These are phyloP conservation scores for Argopecten irradians DNA, from an alignment of 1,140 invertebrate genomes.

Conservation along the genomic window DNA sequence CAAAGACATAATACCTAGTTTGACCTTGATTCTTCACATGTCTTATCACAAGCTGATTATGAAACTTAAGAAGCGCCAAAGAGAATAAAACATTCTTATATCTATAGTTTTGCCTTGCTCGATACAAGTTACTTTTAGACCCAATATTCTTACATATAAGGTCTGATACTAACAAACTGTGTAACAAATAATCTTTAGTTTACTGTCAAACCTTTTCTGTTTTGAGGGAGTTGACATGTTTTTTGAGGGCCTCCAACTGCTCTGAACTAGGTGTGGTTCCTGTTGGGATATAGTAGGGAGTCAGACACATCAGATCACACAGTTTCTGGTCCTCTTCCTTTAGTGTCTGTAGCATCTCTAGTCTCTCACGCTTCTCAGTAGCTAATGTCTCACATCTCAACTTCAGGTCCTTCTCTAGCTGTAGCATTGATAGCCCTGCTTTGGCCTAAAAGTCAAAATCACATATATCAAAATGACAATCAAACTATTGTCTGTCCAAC, in stretches of 20 bases:
- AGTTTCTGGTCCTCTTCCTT: conserved; percentile 66
- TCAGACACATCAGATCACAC: conserved; percentile 66
- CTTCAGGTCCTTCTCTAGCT: conserved; percentile 68
- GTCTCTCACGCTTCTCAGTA: conserved; percentile 63
- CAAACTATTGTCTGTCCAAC: no score
- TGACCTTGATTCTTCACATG: no score
- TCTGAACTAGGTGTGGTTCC: conserved; percentile 64
- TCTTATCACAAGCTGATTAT: no score
- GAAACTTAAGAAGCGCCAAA: no score
- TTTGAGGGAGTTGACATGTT: conserved; percentile 62
- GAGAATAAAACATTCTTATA: no score
- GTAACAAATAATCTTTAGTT: no score
- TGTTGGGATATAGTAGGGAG: conserved; percentile 70
- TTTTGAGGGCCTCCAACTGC: conserved; percentile 68
- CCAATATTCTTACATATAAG: no score
- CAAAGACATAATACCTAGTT: no score
- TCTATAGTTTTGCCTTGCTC: no score
- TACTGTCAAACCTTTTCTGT: conserved; percentile 63
- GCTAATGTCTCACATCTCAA: conserved; percentile 59
- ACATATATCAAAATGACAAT: conserved; percentile 7
- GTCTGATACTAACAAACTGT: background rate
- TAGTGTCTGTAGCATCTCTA: conserved; percentile 59
- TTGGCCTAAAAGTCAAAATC: conserved; percentile 45
- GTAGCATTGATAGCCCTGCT: conserved; percentile 62
- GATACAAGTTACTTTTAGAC: no score